A percentile compares a stretch with the other conserved stretches of the same genome.
These are phyloP conservation scores for Imbricaverruca yamaguchii DNA, from an alignment of 2,888 invertebrate genomes.

Conservation along the genomic window DNA sequence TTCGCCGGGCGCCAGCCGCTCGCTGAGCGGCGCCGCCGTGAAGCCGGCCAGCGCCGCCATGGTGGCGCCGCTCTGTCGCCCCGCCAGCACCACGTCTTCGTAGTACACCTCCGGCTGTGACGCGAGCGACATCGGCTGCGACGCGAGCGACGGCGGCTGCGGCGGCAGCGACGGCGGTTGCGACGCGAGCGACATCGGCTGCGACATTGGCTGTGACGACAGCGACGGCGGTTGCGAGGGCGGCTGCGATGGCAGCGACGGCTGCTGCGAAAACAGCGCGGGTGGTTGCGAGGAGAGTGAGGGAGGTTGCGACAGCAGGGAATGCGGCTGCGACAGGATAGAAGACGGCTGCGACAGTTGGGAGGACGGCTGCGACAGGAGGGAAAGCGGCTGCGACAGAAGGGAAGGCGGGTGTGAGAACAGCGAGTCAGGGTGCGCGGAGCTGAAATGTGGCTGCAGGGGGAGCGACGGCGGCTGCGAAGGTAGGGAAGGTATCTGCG, in stretches of 20 bases:
- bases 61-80: background rate
- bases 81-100: background rate
- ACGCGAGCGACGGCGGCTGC: too few relatives aligned
- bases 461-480: too few relatives aligned
- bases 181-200: too few relatives aligned
- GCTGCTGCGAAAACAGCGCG: too few relatives aligned
- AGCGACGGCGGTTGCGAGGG: background rate
- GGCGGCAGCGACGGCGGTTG: background rate
- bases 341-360: background rate
- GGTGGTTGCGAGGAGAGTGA: too few relatives aligned
- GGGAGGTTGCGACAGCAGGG: background rate
- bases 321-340: background rate
- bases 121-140: background rate
- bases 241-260: background rate
- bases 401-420: background rate
- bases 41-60: slow-evolving; percentile 1
- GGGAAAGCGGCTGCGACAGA: background rate
- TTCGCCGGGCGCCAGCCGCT: background rate
- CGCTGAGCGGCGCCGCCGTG: slow-evolving; percentile 7
- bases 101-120: background rate
- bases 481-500: too few relatives aligned
- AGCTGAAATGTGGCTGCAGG: too few relatives aligned
- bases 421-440: too few relatives aligned
- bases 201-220: too few relatives aligned
- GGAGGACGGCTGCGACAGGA: background rate